These are phyloP conservation scores for Hyperoplus immaculatus DNA, from an alignment of 2,797 vertebrate genomes.

Conservation along the genomic window DNA sequence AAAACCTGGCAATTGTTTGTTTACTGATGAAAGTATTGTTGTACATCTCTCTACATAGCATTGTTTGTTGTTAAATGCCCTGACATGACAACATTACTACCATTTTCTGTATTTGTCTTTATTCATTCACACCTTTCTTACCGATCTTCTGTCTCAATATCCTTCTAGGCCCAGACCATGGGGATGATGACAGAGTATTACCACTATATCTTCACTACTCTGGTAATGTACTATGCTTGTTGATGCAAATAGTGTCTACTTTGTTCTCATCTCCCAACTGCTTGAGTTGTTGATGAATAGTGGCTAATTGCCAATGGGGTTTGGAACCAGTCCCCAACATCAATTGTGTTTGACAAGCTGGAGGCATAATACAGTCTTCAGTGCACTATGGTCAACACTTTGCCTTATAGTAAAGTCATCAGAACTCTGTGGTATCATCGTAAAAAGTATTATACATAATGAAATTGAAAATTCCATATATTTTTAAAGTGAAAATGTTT, in stretches of 20 bases:
- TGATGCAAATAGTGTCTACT: constrained; percentile 78
- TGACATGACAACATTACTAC: constrained; percentile 57
- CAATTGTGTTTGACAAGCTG: constrained; percentile 82
- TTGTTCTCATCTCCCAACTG: constrained; percentile 72
- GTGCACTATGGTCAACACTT: constrained; percentile 70
- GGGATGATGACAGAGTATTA: constrained; percentile 99
- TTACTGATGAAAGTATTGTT: constrained; percentile 9
- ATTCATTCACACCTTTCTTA: constrained; percentile 56
- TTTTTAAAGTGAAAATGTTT: not conserved
- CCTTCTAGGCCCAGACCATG: constrained; percentile 96
- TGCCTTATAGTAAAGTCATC: constrained; percentile 69
- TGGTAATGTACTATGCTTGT: constrained; percentile 91
- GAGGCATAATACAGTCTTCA: constrained; percentile 77
- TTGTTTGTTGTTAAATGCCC: constrained; percentile 62
- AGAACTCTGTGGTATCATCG: constrained; percentile 60
- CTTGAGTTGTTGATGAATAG: constrained; percentile 81
- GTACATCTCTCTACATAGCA: constrained; percentile 5
- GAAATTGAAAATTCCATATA: not conserved
- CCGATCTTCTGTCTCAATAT: constrained; percentile 36
- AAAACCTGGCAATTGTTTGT: constrained; percentile 19
- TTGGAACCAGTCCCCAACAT: constrained; percentile 81
- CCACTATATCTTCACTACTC: constrained; percentile 99
- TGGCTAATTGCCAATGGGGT: constrained; percentile 80
- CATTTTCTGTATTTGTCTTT: constrained; percentile 35
- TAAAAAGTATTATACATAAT: constrained; percentile 17